Percentiles rank a stretch among this genome's conserved stretches.
These are phyloP conservation scores for Campylomormyrus numenius DNA, from an alignment of 2,113 vertebrate species.

Conservation along the genomic window DNA sequence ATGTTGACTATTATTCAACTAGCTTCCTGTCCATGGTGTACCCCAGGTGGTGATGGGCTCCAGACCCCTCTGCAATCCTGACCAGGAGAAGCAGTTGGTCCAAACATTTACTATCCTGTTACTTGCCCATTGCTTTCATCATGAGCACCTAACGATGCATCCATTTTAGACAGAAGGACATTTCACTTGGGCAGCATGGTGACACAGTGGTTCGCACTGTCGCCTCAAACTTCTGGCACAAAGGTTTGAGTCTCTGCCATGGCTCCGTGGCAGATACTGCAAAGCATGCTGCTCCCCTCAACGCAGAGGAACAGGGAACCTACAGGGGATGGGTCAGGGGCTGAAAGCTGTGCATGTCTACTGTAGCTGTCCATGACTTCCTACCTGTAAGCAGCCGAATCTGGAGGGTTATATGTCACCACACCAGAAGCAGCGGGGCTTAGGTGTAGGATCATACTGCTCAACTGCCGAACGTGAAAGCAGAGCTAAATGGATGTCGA, in stretches of 20 bases:
- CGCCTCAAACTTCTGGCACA: not conserved
- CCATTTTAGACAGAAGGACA: not conserved
- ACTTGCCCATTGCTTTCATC: not conserved
- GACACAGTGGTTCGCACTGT: not conserved
- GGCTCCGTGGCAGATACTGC: not conserved
- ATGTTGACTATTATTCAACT: not conserved
- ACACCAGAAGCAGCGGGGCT: not conserved
- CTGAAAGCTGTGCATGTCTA: not conserved
- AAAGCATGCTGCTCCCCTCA: not conserved
- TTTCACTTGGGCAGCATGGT: not conserved
- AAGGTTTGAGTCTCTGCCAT: not conserved
- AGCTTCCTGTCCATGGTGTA: not conserved
- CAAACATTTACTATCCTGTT: not conserved
- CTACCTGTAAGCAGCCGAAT: not conserved
- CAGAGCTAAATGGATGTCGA: not conserved
- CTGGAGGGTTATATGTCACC: not conserved
- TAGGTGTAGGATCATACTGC: not conserved
- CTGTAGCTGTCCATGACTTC: not conserved
- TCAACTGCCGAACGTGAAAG: not conserved
- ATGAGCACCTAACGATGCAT: not conserved
- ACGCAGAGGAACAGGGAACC: not conserved
- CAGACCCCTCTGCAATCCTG: not conserved
- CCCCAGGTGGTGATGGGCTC: not conserved
- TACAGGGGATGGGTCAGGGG: not conserved
- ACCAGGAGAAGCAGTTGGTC: not conserved